phyloP scores from a whole-genome alignment of 2,888 invertebrate species.

The Eupithecia subfuscata region DNA sequence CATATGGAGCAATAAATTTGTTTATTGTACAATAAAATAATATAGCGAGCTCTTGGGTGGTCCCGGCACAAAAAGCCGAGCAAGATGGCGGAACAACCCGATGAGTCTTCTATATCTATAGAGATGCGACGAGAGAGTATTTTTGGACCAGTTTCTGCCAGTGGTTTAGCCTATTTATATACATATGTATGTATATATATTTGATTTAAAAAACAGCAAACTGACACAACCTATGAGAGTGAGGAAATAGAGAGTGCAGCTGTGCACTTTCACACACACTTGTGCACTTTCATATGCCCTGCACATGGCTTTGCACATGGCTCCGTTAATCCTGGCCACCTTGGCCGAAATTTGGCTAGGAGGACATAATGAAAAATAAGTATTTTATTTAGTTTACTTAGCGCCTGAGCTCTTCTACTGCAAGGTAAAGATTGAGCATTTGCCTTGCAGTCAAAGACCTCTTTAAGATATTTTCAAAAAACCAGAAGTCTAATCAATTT shows the following conservation, averaged over 20 bases:
- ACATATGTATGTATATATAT: neutral
- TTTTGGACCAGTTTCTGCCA: neutral
- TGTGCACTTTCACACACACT: too few species aligned
- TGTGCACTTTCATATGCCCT: neutral
- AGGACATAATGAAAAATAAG: too few species aligned
- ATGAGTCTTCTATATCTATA: conserved; percentile 44
- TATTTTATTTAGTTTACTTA: too few species aligned
- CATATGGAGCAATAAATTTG: conserved; percentile 83
- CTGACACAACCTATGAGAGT: neutral
- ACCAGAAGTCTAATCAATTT: too few species aligned
- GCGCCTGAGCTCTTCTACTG: too few species aligned
- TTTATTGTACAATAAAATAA: conserved; percentile 84
- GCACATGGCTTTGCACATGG: too few species aligned
- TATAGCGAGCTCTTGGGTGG: conserved; percentile 80
- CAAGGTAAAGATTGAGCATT: too few species aligned
- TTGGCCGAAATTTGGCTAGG: too few species aligned
- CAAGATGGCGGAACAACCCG: conserved; percentile 67
- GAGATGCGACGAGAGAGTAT: conserved; percentile 57
- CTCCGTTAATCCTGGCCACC: too few species aligned
- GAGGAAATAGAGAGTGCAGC: neutral
- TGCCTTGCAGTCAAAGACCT: too few species aligned
- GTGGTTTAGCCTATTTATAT: neutral
- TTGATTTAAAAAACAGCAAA: neutral
- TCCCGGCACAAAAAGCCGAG: conserved; percentile 71
- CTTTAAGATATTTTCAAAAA: too few species aligned